Base-by-base conservation (phyloP, 2,888 invertebrate genomes). In the Spatulosminthurus flaviceps region DNA sequence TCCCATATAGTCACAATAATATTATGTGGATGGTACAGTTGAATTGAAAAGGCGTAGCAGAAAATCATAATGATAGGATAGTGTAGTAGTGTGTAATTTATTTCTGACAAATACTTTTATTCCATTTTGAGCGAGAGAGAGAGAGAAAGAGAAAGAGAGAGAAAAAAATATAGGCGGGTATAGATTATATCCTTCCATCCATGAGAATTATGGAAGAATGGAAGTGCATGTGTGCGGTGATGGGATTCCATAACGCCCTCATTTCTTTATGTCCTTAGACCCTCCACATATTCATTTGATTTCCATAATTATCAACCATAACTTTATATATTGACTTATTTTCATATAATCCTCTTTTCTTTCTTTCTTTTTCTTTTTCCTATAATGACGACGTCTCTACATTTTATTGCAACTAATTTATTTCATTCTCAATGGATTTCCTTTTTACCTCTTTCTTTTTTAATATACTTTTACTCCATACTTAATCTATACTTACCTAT, bases 21-120 rank as follows among this genome's bases (percentile, higher is more conserved):
- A 64, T 64, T 64, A 64, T 26, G 26, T 64, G 64, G 64, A 64
- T 24, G 64, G 64, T 24, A 64, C n/a, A 26, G 22, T 24, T 64
- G 64, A 64, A 64, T 64, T 64, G 64, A 64, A 64, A 64, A 64
- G 64, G 64, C 64, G 64, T 64, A 24, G 64, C 64, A 64, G 24
- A 64, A 22, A 64, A 64, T 64, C 11, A 64, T 64, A n/a, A 64
- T 64, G 11, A 64, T 26, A 64, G 21, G 64, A 64, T 64, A 64
- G 26, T 64, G 64, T 26, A 64, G 64, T 64, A 26, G n/a, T n/a
- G n/a, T 64, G 64, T 64, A 64, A 64, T 64, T 64, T 64, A 64
- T 64, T 64, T 24, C 64, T 9, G 26, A 64, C 64, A 64, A 64
- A 64, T 64, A 64, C 24, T 64, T 64, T 64, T 64, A 24, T 64